phyloP scores from a whole-genome alignment of 2,888 invertebrate species.

The Spialia ferax region DNA sequence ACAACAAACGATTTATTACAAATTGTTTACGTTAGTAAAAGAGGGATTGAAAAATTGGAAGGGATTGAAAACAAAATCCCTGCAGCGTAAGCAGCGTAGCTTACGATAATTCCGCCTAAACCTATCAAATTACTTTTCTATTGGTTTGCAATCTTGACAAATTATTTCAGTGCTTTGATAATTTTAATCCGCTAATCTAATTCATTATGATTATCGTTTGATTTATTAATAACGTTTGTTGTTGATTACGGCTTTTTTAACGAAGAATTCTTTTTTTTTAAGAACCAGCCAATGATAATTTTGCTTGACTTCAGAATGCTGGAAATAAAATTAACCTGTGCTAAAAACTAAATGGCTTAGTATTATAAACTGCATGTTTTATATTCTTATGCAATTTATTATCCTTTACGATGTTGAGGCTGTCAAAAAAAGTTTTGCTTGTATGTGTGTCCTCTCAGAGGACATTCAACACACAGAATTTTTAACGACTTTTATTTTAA shows the following conservation, averaged over 20 bases:
- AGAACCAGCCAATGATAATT: background rate
- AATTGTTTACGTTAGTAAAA: too few relatives aligned
- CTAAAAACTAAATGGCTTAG: background rate
- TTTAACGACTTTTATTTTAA: too few relatives aligned
- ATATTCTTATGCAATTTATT: too few relatives aligned
- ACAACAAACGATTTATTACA: constrained; percentile 8
- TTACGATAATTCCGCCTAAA: background rate
- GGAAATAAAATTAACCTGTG: background rate
- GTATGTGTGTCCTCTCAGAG: too few relatives aligned
- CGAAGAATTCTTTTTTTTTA: background rate
- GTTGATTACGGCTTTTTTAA: background rate
- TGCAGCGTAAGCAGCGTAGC: background rate
- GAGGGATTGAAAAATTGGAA: too few relatives aligned
- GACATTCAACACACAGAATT: too few relatives aligned
- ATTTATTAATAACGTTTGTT: background rate
- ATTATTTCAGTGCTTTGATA: background rate
- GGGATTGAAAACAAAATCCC: background rate
- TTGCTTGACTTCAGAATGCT: background rate
- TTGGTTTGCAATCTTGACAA: constrained; percentile 5
- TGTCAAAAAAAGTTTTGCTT: too few relatives aligned
- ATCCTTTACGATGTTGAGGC: too few relatives aligned
- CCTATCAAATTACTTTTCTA: background rate
- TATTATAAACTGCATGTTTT: too few relatives aligned
- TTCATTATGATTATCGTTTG: background rate
- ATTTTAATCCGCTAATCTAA: background rate